These are phyloP conservation scores for Rousettus madagascariensis DNA, from an alignment of 2,797 vertebrate species.

Conservation along the genomic window DNA sequence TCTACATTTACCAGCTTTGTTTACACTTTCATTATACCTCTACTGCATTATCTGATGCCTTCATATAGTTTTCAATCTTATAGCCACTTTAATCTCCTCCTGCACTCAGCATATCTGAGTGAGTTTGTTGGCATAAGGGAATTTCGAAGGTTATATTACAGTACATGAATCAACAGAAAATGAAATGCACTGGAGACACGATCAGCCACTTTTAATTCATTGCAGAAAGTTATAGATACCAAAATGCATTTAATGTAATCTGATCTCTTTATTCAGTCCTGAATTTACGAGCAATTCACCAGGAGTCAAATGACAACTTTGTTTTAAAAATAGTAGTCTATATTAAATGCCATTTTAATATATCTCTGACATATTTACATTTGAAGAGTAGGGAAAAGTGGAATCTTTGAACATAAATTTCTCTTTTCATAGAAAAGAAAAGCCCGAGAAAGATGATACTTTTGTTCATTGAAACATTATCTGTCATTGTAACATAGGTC, in stretches of 20 bases:
- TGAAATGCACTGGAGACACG: constrained; percentile 94
- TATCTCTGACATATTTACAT: constrained; percentile 84
- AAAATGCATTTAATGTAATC: constrained; percentile 95
- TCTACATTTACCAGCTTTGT: constrained; percentile 89
- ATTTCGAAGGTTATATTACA: constrained; percentile 94
- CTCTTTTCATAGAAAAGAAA: constrained; percentile 74
- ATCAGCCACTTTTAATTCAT: constrained; percentile 97
- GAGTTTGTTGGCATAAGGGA: constrained; percentile 89
- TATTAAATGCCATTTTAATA: constrained; percentile 82
- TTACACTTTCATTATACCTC: constrained; percentile 92
- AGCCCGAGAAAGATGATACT: constrained; percentile 65
- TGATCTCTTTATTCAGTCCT: constrained; percentile 92
- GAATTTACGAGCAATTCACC: constrained; percentile 91
- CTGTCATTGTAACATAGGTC: constrained; percentile 68
- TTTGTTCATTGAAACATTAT: constrained; percentile 73
- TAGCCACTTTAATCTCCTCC: constrained; percentile 90
- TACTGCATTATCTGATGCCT: constrained; percentile 90
- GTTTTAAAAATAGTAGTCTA: constrained; percentile 89
- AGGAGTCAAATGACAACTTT: constrained; percentile 87
- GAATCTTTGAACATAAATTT: constrained; percentile 81
- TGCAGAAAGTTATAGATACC: constrained; percentile 90
- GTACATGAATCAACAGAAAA: constrained; percentile 94
- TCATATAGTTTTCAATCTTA: constrained; percentile 91
- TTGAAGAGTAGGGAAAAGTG: constrained; percentile 77
- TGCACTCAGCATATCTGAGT: constrained; percentile 87